These are phyloP conservation scores for Prosopocoilus inquinatus DNA, from an alignment of 2,888 invertebrate species.

Conservation along the genomic window DNA sequence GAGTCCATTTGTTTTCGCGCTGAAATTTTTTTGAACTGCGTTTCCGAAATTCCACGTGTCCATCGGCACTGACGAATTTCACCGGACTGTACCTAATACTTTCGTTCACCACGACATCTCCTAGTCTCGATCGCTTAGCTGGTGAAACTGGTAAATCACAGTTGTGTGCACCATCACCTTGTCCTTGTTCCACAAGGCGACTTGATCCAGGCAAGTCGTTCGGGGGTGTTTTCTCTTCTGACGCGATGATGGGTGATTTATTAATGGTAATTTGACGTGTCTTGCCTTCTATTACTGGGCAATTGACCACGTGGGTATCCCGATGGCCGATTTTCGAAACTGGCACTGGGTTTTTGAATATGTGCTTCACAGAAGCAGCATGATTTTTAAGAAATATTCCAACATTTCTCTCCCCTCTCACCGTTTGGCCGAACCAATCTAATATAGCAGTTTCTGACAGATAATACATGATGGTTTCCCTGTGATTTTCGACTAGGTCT, in stretches of 20 bases:
- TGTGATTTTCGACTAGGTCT: constrained; percentile 45
- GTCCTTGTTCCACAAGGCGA: constrained; percentile 30
- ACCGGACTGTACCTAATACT: constrained; percentile 17
- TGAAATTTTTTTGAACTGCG: constrained; percentile 44
- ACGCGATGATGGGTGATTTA: constrained; percentile 2
- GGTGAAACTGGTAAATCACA: constrained; percentile 38
- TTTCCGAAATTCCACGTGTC: constrained; percentile 43
- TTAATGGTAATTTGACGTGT: constrained; percentile 9
- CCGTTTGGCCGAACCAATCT: constrained; percentile 65
- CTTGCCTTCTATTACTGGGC: constrained; percentile 4
- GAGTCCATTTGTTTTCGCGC: constrained; percentile 58
- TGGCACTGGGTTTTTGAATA: constrained; percentile 36
- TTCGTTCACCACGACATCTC: constrained; percentile 21
- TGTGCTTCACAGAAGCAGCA: constrained; percentile 42
- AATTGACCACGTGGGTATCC: constrained; percentile 40
- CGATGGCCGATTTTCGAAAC: constrained; percentile 43
- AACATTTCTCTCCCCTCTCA: constrained; percentile 60
- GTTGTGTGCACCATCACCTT: constrained; percentile 38
- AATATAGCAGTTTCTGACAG: constrained; percentile 50
- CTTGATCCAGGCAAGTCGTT: constrained; percentile 13
- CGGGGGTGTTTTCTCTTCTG: constrained; percentile 30
- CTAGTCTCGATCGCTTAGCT: constrained; percentile 37
- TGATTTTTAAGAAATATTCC: constrained; percentile 57
- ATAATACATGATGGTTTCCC: constrained; percentile 39
- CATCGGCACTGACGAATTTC: constrained; percentile 38